Conservation (phyloP, 2,113 vertebrate genomes). For the Picathartes gymnocephalus region DNA sequence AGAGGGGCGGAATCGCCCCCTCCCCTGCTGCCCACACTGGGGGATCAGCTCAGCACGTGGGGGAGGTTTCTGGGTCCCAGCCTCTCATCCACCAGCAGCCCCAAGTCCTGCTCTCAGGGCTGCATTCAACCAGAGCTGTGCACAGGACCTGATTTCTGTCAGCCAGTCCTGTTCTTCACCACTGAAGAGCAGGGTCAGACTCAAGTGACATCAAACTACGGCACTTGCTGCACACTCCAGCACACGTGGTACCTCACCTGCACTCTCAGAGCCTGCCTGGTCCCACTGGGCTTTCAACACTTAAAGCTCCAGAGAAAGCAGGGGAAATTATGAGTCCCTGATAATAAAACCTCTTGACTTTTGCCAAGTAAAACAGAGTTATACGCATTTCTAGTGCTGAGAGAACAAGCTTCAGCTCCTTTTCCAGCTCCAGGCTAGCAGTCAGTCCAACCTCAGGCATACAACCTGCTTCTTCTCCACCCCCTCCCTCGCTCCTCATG, state of each 20-base stretch:
- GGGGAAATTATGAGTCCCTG: neutral
- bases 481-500: neutral
- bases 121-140: neutral
- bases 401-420: neutral
- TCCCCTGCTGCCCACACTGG: neutral
- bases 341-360: neutral
- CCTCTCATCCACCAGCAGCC: neutral
- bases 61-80: neutral
- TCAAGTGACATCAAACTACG: neutral
- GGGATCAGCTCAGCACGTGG: neutral
- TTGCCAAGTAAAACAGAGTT: neutral
- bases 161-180: neutral
- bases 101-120: neutral
- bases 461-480: neutral
- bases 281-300: neutral
- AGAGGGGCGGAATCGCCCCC: neutral
- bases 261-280: neutral
- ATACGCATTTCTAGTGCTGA: neutral
- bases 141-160: neutral
- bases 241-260: neutral
- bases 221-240: neutral
- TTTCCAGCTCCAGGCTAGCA: neutral
- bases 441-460: neutral
- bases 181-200: neutral
- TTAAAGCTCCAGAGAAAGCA: neutral